Conservation (phyloP, 2,797 vertebrate species). For the Tokudaia muenninki region DNA sequence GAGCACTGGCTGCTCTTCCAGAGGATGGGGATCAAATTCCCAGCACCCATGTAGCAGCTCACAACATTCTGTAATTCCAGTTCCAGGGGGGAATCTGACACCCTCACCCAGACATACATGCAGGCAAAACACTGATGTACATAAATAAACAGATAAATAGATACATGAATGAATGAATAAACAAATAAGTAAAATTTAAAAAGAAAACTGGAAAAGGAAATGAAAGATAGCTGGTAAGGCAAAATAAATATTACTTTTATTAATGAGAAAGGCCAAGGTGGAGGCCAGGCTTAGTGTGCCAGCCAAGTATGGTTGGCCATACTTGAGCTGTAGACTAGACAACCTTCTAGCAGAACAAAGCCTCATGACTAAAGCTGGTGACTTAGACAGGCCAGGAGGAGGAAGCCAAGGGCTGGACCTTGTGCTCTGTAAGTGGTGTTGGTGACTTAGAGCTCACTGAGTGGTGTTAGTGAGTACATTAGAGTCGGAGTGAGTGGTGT, state of each 20-base stretch:
- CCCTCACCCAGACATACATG: neutral
- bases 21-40: neutral
- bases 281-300: neutral
- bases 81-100: neutral
- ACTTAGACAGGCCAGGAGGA: neutral
- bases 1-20: neutral
- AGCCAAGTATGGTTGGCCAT: neutral
- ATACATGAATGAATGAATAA: neutral
- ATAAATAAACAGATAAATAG: no score
- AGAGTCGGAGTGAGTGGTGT: neutral
- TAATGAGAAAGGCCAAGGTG: neutral
- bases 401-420: neutral
- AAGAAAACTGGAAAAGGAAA: conserved; percentile 4
- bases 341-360: neutral
- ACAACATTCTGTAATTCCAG: neutral
- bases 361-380: neutral
- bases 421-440: neutral
- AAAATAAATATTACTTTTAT: neutral
- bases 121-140: neutral
- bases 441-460: neutral
- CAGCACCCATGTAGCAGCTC: neutral
- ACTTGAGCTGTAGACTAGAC: neutral
- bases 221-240: neutral
- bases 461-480: neutral
- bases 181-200: neutral